Evolutionary conservation across 2,113 vertebrate species (phyloP), one percentile per base, ranked within the genome.

Genomic region (Corythornis madagascariensis): DNA sequence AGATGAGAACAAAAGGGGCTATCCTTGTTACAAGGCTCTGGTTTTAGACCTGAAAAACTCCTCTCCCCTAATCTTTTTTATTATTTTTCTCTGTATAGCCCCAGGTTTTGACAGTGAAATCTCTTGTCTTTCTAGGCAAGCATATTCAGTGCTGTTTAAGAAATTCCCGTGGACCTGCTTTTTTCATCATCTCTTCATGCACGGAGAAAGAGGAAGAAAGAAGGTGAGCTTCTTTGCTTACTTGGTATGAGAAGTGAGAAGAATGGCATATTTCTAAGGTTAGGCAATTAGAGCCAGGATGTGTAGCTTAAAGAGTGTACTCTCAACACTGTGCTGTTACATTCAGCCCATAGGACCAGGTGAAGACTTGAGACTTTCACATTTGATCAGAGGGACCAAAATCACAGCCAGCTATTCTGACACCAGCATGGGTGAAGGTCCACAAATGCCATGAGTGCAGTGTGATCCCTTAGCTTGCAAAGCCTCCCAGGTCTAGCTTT

Each of bases 21-120:
- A 77, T 94, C 79, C 91, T 94, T 55, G 73, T 93, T 95, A 94
- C 93, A 88, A 66, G 93, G 77, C 83, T 77, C 73, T 73, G 83
- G 65, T 90, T 95, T 95, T 94, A 86, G 89, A 93, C 28, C 70
- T 63, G 42, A 55, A 76, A 73, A 75, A 61, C 16, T 18, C 42
- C 74, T 88, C 38, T 75, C 57, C 11, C 47, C 25, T 89, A 88
- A 91, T 86, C 71, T 91, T 81, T 92, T 92, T 87, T 70, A 64
- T 86, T 83, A 60, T 95, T 91, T 94, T 88, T 48, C 80, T 67
- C 77, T 88, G 43, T 81, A 69, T 69, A 91, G 61, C 73, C 60
- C 48, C 57, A 75, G 72, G 56, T 96, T 95, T 94, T 86, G 70
- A 86, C 88, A 83, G 52, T 40, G 42, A 84, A 73, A 52, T 76